Evolutionary conservation across 2,888 invertebrate genomes (phyloP), one percentile per base, ranked within the genome.

Genomic region (Diarsia rubi): DNA sequence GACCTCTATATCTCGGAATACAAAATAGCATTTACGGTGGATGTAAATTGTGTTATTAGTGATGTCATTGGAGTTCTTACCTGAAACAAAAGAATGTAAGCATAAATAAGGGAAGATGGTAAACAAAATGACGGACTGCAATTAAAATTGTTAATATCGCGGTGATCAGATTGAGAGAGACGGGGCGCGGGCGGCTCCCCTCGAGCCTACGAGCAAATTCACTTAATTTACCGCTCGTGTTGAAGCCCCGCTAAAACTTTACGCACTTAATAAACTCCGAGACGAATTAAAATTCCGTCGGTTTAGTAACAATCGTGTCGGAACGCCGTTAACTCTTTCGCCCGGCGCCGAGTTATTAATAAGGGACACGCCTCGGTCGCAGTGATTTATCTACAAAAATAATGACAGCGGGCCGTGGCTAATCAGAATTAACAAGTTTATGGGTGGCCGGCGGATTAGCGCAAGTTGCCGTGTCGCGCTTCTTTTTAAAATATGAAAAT

Each of bases 181-280:
- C 88, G 81, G 87, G 83, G 85, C 83, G 86, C 88, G 81, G 87
- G 83, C 86, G 83, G 86, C 86, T 86, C 88, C 90, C 90, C 89
- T 88, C 88, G 70, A 91, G 90, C 90, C 91, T 91, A 90, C 90
- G 90, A 94, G 91, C 89, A 92, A 95, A 95, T 95, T 95, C 93
- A 94, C 94, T 95, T 95, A 95, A 95, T 95, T 94, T 93, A 92
- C 92, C 92, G 92, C 91, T 91, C 91, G 90, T 91, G 91, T 90
- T 90, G 91, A 90, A 89, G 89, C 92, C 90, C 90, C 91, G 92
- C 93, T 93, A 91, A 95, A 96, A 96, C 94, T 96, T 96, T 95
- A 95, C 95, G 95, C 95, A 95, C 95, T 95, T 96, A 95, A 96
- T 95, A 95, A 96, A 96, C 95, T 94, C 93, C 86, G 90, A 91